phyloP scores from a whole-genome alignment of 2,113 vertebrate genomes.

The Paradisaea rubra region DNA sequence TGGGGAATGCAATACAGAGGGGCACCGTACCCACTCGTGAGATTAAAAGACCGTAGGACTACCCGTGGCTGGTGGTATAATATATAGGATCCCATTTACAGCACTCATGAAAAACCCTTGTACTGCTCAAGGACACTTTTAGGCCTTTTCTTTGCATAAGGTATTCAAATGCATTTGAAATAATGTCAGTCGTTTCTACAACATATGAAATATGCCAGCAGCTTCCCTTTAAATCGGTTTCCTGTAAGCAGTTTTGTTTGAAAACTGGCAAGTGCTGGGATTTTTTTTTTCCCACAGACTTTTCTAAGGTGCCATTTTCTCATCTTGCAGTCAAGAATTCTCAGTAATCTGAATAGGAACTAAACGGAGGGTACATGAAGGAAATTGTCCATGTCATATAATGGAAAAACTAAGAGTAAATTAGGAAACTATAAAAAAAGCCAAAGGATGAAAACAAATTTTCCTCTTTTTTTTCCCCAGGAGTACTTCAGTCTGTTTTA shows the following conservation, averaged over 20 bases:
- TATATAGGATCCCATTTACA: neutral
- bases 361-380: neutral
- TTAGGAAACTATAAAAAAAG: constrained; percentile 42
- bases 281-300: neutral
- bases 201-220: constrained; percentile 23
- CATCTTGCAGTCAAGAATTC: constrained; percentile 16
- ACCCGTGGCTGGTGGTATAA: neutral
- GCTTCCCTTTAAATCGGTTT: constrained; percentile 36
- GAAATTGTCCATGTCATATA: constrained; percentile 22
- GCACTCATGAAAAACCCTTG: neutral
- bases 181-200: constrained; percentile 27
- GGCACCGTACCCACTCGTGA: neutral
- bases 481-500: neutral
- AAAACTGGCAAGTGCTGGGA: constrained; percentile 17
- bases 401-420: constrained; percentile 24
- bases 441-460: constrained; percentile 34
- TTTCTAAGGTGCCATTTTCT: constrained; percentile 13
- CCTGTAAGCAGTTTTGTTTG: constrained; percentile 51
- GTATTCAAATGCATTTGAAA: constrained; percentile 43
- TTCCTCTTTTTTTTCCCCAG: neutral
- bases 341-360: neutral
- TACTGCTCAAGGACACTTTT: constrained; percentile 46
- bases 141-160: constrained; percentile 4
- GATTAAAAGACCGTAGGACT: neutral
- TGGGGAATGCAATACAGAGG: neutral